phyloP scores from a whole-genome alignment of 2,797 vertebrate species.

The Cuculus canorus region DNA sequence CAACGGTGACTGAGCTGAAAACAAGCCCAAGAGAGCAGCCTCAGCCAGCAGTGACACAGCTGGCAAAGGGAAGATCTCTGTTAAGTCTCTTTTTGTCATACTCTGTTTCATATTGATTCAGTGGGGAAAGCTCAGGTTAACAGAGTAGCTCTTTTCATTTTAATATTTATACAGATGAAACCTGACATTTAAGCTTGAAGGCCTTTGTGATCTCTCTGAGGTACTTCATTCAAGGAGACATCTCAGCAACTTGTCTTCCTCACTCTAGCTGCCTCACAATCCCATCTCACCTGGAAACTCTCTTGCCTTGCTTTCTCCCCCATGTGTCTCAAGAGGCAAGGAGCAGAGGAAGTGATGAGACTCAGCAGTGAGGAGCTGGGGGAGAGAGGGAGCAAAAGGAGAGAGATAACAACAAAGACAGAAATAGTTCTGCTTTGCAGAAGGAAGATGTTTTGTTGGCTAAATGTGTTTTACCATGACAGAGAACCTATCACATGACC shows the following conservation, averaged over 20 bases:
- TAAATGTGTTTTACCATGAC: neutral
- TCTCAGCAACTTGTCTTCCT: neutral
- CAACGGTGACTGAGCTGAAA: neutral
- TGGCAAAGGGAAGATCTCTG: fast-evolving
- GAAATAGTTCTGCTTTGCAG: neutral
- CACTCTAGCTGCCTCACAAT: neutral
- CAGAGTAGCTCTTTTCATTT: neutral
- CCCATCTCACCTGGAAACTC: neutral
- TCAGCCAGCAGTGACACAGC: fast-evolving
- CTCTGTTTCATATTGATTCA: neutral
- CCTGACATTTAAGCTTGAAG: neutral
- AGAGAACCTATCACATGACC: neutral
- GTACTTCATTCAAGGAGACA: neutral
- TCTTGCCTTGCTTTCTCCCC: neutral
- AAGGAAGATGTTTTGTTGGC: neutral
- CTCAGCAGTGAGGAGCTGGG: neutral
- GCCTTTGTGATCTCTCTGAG: neutral
- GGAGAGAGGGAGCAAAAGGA: neutral
- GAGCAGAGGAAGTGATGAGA: neutral
- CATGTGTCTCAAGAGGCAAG: neutral
- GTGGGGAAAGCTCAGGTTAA: neutral
- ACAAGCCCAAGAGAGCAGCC: neutral
- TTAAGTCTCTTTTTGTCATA: neutral
- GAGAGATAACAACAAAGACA: neutral
- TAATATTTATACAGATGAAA: neutral